Base-by-base conservation (phyloP, 2,113 vertebrate genomes). In the Hiodon alosoides region DNA sequence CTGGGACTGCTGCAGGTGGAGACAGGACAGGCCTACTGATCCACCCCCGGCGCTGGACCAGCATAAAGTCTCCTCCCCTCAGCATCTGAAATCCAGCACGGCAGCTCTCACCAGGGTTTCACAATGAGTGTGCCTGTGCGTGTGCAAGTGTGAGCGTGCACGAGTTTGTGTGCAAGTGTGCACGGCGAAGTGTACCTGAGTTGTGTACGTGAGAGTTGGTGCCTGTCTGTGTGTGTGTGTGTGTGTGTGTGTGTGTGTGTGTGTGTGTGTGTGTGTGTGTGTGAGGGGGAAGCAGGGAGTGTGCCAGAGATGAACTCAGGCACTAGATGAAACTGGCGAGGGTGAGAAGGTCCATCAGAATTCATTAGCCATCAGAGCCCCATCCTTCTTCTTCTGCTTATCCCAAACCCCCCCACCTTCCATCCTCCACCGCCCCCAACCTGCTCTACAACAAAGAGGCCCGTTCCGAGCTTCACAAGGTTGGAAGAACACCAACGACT, bases 1-100 rank as follows among this genome's bases (percentile, higher is more conserved):
- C 92, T 99, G 85, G 97, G 97, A 59, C 94, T 99, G 75, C 94
- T 99, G 85, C 97, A 98, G 9, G 97, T 99, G 86, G 97, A 99
- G 87, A 99, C 97, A 0, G 97, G 97, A 82, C 97, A 99, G 86
- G 97, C 97, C 70, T 98, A 98, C 84, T 98, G 83, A 90, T 81
- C 58, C 6, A 50, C 58, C n/a, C 17, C 59, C 31, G 46, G 54
- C 52, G 11, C 60, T 10, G n/a, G 10, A 55, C 17, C 60, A 48
- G 9, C 67, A 17, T n/a, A 31, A 72, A 61, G 59, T 66, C 71
- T 71, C 53, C 31, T 5, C 10, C 59, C 53, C 67, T 67, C 46
- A 46, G 50, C 59, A 65, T 53, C 14, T 16, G 8, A 10, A 57
- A 4, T 52, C 57, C 50, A 57, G 69, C 51, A 46, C 57, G 16